Evolutionary conservation across 2,113 vertebrate species (phyloP).

Genomic region (Syrrhaptes paradoxus): DNA sequence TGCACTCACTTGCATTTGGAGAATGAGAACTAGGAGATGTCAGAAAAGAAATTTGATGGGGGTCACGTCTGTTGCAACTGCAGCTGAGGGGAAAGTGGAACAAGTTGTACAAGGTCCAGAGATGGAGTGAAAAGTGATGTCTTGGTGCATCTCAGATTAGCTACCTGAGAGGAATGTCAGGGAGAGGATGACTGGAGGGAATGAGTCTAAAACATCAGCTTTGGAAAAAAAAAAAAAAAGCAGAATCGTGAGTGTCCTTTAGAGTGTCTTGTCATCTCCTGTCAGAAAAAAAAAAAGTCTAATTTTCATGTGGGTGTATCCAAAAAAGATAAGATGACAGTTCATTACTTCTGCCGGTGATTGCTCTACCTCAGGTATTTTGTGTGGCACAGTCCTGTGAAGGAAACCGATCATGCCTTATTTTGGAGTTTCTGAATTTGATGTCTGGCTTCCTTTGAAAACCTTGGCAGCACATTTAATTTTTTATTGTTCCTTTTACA

Average conservation of each 20-base stretch:
- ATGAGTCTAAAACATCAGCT: neutral
- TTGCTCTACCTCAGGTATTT: neutral
- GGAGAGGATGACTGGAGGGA: neutral
- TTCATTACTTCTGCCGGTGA: neutral
- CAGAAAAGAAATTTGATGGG: neutral
- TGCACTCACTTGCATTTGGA: accelerated
- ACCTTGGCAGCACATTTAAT: neutral
- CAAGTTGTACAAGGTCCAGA: neutral
- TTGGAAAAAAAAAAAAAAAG: neutral
- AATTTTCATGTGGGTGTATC: neutral
- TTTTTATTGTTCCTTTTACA: neutral
- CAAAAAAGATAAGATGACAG: neutral
- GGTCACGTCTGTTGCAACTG: neutral
- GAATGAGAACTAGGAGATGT: neutral
- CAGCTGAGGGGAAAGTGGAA: neutral
- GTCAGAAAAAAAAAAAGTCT: neutral
- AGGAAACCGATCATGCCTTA: neutral
- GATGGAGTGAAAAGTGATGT: neutral
- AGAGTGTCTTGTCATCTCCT: neutral
- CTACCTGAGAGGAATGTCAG: accelerated
- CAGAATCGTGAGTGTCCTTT: neutral
- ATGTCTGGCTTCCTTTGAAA: neutral
- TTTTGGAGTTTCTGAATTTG: neutral
- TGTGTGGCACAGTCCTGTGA: neutral
- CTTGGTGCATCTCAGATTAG: neutral